Evolutionary conservation across 2,888 invertebrate species (phyloP).

Genomic region (Congeria kusceri): DNA sequence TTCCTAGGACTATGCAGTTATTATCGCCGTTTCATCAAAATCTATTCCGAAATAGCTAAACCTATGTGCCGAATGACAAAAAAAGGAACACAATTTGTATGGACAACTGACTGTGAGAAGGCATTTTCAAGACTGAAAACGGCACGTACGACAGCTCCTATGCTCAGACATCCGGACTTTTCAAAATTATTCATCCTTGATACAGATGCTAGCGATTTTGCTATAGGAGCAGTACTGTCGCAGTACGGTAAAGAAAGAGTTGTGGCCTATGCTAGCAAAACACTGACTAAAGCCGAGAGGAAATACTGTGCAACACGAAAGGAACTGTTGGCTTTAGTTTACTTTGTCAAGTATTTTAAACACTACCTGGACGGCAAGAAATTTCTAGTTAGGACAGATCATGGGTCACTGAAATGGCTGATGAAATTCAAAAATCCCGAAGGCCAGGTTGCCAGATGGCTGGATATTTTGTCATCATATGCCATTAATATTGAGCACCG

Average conservation of each 20-base stretch:
- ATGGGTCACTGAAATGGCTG: slow-evolving; percentile 29
- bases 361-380: slow-evolving; percentile 21
- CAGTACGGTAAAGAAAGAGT: slow-evolving; percentile 27
- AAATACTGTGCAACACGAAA: slow-evolving; percentile 38
- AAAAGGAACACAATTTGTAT: slow-evolving; percentile 22
- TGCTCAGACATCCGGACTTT: slow-evolving; percentile 29
- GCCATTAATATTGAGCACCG: slow-evolving; percentile 16
- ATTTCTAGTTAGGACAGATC: slow-evolving; percentile 31
- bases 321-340: slow-evolving; percentile 33
- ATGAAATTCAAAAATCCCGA: slow-evolving; percentile 42
- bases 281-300: slow-evolving; percentile 27
- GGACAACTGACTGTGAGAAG: slow-evolving; percentile 13
- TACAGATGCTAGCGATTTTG: slow-evolving; percentile 42
- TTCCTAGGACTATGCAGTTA: slow-evolving; percentile 45
- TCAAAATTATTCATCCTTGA: slow-evolving; percentile 37
- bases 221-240: slow-evolving; percentile 41
- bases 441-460: slow-evolving; percentile 33
- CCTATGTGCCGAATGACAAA: slow-evolving; percentile 36
- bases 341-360: slow-evolving; percentile 32
- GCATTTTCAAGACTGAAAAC: slow-evolving; percentile 26
- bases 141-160: slow-evolving; percentile 15
- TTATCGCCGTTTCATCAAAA: slow-evolving; percentile 23
- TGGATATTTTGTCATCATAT: slow-evolving; percentile 17
- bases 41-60: slow-evolving; percentile 34
- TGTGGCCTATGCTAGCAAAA: slow-evolving; percentile 44